A percentile compares a stretch with the other conserved stretches of the same genome.
Conservation (phyloP, 1,140 invertebrate species). For the Drosophila melanogaster region DNA sequence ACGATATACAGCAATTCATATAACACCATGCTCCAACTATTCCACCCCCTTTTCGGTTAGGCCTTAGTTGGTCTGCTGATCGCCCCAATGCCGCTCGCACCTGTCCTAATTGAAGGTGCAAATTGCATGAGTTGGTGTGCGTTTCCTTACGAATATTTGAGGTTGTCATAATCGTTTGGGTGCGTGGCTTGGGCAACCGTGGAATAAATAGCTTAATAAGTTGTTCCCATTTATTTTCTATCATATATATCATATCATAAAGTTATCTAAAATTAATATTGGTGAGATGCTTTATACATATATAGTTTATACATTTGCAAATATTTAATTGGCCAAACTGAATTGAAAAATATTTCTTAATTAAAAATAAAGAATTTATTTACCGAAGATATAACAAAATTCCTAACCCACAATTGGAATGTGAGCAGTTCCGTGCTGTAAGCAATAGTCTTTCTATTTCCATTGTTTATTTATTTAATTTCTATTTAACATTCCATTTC, state of each 20-base stretch:
- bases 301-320: too few species aligned
- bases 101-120: slow-evolving; percentile 49
- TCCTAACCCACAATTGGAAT: background rate
- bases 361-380: background rate
- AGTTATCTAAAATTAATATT: too few species aligned
- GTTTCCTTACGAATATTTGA: slow-evolving; percentile 42
- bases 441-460: background rate
- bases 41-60: slow-evolving; percentile 15
- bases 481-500: slow-evolving; percentile 10
- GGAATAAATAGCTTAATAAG: background rate
- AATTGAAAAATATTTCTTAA: too few species aligned
- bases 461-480: slow-evolving; percentile 7
- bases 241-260: too few species aligned
- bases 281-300: too few species aligned
- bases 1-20: too few species aligned
- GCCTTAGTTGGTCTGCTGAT: slow-evolving; percentile 28
- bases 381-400: background rate
- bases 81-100: slow-evolving; percentile 29
- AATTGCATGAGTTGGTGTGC: slow-evolving; percentile 29
- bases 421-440: background rate
- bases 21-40: background rate
- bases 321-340: too few species aligned
- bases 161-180: slow-evolving; percentile 11
- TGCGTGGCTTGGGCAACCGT: slow-evolving; percentile 18
- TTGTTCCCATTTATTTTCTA: background rate